Conservation (phyloP, 2,797 vertebrate genomes). For the Vireo griseus region DNA sequence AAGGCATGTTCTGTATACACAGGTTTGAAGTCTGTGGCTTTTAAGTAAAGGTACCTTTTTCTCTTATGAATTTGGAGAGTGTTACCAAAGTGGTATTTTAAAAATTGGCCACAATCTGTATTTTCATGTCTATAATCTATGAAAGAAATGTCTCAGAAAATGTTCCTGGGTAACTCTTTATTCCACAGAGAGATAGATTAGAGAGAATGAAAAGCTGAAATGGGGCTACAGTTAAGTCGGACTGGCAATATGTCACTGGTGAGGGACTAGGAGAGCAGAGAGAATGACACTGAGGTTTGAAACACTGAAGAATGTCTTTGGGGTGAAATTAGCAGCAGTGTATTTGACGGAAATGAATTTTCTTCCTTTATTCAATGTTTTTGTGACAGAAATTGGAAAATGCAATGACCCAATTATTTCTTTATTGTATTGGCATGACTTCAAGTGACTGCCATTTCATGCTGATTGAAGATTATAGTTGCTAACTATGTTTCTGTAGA, state of each 20-base stretch:
- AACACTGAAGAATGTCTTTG: not conserved
- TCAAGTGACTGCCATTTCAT: not conserved
- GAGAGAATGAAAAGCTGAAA: constrained; percentile 19
- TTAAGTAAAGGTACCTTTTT: not conserved
- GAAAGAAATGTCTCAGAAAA: not conserved
- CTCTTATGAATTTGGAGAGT: not conserved
- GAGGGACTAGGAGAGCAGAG: not conserved
- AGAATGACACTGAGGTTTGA: not conserved
- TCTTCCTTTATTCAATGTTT: not conserved
- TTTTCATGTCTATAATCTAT: not conserved
- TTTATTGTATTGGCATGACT: not conserved
- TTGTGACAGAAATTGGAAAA: constrained; percentile 4
- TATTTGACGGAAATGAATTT: not conserved
- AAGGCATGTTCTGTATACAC: not conserved
- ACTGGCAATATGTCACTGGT: not conserved
- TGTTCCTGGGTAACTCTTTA: not conserved
- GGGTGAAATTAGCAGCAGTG: not conserved
- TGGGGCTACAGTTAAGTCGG: not conserved
- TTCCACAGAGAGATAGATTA: not conserved
- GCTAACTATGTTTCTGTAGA: not conserved
- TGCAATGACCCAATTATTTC: constrained; percentile 16
- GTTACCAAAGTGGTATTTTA: not conserved
- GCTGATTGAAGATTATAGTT: not conserved
- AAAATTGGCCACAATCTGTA: not conserved
- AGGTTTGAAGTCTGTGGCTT: not conserved